Evolutionary conservation across 2,113 vertebrate genomes (phyloP).

Genomic region (Dascyllus trimaculatus): DNA sequence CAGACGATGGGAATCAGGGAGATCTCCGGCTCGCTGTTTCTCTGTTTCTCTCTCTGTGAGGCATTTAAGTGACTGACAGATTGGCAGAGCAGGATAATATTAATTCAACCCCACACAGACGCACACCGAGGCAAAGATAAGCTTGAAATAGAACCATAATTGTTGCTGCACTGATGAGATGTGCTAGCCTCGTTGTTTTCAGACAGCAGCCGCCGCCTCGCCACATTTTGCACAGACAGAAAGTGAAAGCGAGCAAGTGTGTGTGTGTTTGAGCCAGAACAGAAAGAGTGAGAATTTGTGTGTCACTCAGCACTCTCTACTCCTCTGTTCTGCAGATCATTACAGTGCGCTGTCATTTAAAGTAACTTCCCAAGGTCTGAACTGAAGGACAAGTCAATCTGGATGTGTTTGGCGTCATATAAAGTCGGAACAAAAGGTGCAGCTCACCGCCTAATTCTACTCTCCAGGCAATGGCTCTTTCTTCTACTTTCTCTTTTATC

Average conservation of each 20-base stretch:
- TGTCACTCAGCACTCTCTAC: slow-evolving; percentile 32
- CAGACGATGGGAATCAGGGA: slow-evolving; percentile 26
- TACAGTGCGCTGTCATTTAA: slow-evolving; percentile 36
- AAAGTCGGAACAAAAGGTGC: slow-evolving; percentile 70
- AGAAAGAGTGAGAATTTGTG: slow-evolving; percentile 23
- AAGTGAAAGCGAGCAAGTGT: slow-evolving; percentile 37
- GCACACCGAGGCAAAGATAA: slow-evolving; percentile 44
- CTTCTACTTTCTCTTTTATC: slow-evolving; percentile 59
- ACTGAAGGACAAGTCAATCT: slow-evolving; percentile 49
- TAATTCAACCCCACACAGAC: slow-evolving; percentile 53
- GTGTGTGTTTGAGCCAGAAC: slow-evolving; percentile 13
- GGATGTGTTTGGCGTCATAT: slow-evolving; percentile 26
- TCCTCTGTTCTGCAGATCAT: slow-evolving; percentile 40
- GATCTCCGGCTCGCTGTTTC: slow-evolving; percentile 29
- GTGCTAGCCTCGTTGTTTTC: slow-evolving; percentile 55
- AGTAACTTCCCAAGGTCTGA: slow-evolving; percentile 40
- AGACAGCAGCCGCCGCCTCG: slow-evolving; percentile 46
- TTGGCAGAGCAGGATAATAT: slow-evolving; percentile 50
- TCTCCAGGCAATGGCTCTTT: slow-evolving; percentile 44
- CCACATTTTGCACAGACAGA: slow-evolving; percentile 56
- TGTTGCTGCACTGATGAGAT: slow-evolving; percentile 71
- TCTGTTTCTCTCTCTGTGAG: slow-evolving; percentile 30
- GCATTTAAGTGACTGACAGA: slow-evolving; percentile 61
- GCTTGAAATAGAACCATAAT: slow-evolving; percentile 71
- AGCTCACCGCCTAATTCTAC: slow-evolving; percentile 60